A percentile compares a stretch with the other conserved stretches of the same genome.
phyloP scores from a whole-genome alignment of 2,797 vertebrate genomes.

The Enteromius fasciolatus region DNA sequence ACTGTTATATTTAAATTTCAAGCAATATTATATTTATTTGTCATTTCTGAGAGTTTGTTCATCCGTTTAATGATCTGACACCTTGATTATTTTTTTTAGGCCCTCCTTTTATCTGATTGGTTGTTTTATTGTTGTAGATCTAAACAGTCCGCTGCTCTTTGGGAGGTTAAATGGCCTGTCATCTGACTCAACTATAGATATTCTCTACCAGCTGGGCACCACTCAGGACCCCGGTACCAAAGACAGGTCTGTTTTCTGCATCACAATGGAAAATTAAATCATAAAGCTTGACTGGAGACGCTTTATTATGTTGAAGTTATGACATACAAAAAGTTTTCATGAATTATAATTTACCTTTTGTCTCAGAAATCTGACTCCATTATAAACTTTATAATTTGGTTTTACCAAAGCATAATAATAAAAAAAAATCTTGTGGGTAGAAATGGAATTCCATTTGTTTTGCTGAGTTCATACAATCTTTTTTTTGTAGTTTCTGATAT shows the following conservation, averaged over 20 bases:
- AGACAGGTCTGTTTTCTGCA: slow-evolving; percentile 84
- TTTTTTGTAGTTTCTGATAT: not conserved
- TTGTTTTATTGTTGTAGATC: slow-evolving; percentile 75
- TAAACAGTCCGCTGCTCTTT: slow-evolving; percentile 97
- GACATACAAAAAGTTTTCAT: not conserved
- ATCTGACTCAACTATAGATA: slow-evolving; percentile 98
- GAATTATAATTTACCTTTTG: not conserved
- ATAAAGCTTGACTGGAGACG: not conserved
- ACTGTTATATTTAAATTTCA: not conserved
- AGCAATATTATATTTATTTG: not conserved
- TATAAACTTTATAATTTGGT: too few species aligned
- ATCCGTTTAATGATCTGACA: not conserved
- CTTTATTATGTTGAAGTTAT: not conserved
- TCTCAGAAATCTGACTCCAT: not conserved
- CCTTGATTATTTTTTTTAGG: not conserved
- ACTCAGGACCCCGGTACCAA: slow-evolving; percentile 97
- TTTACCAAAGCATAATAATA: not conserved
- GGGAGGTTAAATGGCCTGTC: slow-evolving; percentile 96
- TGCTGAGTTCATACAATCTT: not conserved
- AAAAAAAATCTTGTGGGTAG: not conserved
- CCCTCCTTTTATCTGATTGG: not conserved
- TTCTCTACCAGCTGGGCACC: slow-evolving; percentile 97
- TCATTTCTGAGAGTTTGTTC: not conserved
- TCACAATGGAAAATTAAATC: not conserved
- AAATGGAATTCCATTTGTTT: not conserved